phyloP scores from a whole-genome alignment of 2,113 vertebrate genomes.

The Galbula dea region DNA sequence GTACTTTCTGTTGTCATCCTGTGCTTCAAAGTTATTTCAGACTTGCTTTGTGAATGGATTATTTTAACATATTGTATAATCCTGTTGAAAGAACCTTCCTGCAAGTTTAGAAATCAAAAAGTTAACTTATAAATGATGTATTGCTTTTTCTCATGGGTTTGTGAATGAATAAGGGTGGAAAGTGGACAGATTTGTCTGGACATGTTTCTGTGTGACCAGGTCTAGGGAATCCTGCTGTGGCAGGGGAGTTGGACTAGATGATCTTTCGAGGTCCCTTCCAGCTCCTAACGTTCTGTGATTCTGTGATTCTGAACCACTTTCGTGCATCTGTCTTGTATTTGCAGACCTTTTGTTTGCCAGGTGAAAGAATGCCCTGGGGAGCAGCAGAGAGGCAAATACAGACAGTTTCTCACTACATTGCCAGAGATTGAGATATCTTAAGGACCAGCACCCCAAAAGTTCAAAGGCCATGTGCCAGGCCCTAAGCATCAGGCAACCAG shows the following conservation, averaged over 20 bases:
- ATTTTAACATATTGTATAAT: conserved; percentile 33
- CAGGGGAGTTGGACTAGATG: no score
- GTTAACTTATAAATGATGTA: neutral
- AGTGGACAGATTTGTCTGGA: neutral
- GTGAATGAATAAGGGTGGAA: neutral
- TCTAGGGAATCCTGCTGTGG: no score
- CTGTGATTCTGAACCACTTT: neutral
- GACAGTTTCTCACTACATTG: neutral
- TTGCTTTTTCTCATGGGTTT: conserved; percentile 18
- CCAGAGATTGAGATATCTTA: neutral
- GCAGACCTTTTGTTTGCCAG: neutral
- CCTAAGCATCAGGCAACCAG: neutral
- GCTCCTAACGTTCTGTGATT: no score
- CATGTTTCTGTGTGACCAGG: no score
- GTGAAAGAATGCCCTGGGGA: neutral
- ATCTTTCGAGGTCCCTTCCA: no score
- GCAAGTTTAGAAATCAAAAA: conserved; percentile 27
- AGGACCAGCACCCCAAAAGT: accelerated
- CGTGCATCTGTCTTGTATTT: neutral
- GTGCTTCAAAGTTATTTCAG: conserved; percentile 44
- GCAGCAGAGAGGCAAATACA: neutral
- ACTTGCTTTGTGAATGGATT: conserved; percentile 38
- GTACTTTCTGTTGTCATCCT: conserved; percentile 6
- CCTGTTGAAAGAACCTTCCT: conserved; percentile 33
- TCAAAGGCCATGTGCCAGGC: neutral